Conservation (phyloP, 92 coral and sea anemone species). For the Parazoanthus darwini region DNA sequence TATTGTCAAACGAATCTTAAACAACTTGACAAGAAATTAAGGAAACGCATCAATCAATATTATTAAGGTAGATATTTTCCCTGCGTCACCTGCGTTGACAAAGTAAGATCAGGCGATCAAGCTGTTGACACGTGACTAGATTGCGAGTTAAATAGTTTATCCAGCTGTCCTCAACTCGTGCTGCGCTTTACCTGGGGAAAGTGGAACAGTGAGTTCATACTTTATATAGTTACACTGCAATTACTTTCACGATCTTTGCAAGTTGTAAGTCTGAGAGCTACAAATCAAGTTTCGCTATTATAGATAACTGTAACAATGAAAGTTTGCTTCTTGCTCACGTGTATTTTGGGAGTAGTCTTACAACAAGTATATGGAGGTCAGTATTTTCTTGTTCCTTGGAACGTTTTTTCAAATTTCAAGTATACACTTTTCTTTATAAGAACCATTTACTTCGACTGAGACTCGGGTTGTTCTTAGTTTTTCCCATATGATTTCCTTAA, state of each 20-base stretch:
- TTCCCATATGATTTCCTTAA: too few relatives aligned
- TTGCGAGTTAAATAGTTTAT: conserved; percentile 6
- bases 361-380: conserved; percentile 1
- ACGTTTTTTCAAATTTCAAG: background rate
- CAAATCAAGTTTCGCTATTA: background rate
- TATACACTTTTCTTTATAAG: too few relatives aligned
- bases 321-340: background rate
- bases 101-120: background rate
- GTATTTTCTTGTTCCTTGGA: background rate
- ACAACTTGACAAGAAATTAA: background rate
- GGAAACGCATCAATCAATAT: background rate
- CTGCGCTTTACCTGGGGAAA: background rate
- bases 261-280: background rate
- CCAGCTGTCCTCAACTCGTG: conserved; percentile 7
- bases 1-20: background rate
- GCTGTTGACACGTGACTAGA: background rate
- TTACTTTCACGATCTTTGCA: background rate
- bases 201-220: background rate
- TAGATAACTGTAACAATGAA: conserved; percentile 1
- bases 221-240: background rate
- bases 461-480: background rate
- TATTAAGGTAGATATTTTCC: background rate
- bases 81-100: background rate
- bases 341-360: background rate
- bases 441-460: background rate